phyloP scores from a whole-genome alignment of 1,140 invertebrate genomes.

The Lepidostoma basale region DNA sequence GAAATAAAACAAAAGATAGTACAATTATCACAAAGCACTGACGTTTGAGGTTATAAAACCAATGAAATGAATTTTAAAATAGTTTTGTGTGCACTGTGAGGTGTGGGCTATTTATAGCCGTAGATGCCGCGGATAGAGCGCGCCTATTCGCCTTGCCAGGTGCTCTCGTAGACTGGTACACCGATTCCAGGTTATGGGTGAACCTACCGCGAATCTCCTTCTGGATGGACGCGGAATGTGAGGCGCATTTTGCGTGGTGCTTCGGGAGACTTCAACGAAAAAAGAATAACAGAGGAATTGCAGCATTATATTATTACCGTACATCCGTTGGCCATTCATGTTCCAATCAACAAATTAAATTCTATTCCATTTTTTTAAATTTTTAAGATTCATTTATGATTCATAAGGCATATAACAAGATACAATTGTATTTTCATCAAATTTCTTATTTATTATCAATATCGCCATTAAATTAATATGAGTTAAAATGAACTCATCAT shows the following conservation, averaged over 20 bases:
- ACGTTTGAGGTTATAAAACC: background rate
- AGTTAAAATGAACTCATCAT: no score
- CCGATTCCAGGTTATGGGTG: background rate
- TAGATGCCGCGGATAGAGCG: background rate
- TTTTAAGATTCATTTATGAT: no score
- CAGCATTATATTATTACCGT: no score
- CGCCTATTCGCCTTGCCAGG: background rate
- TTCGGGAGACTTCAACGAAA: conserved; percentile 17
- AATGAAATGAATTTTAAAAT: background rate
- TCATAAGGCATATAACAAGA: no score
- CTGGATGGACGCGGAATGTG: conserved; percentile 7
- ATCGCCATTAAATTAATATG: no score
- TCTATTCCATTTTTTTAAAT: no score
- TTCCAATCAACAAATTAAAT: no score
- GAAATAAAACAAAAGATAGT: background rate
- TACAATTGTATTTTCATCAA: no score
- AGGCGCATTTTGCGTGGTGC: conserved; percentile 20
- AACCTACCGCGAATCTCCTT: background rate
- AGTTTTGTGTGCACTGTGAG: background rate
- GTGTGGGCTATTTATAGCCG: background rate
- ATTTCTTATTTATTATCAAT: no score
- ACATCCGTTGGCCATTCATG: no score
- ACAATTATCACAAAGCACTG: background rate
- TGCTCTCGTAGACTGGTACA: background rate
- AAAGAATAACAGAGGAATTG: no score